Conservation (phyloP, 2,113 vertebrate genomes). For the Tyto alba region DNA sequence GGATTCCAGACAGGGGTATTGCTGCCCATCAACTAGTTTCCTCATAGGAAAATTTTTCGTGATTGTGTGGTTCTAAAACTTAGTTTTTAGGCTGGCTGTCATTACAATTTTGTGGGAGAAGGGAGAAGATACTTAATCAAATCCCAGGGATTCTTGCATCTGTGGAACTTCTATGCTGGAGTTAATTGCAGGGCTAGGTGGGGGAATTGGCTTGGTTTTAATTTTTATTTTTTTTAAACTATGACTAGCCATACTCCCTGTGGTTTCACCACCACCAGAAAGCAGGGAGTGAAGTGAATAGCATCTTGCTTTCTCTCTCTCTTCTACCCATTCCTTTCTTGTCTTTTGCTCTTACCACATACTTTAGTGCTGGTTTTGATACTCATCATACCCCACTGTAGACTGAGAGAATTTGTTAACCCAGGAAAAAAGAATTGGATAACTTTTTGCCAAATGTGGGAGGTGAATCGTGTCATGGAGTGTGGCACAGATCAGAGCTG, state of each 20-base stretch:
- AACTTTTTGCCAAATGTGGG: neutral
- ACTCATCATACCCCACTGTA: neutral
- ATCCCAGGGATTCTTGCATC: neutral
- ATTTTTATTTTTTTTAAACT: neutral
- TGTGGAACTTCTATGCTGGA: neutral
- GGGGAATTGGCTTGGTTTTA: neutral
- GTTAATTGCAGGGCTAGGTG: neutral
- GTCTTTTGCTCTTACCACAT: neutral
- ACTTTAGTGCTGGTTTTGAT: neutral
- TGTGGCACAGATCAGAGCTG: neutral
- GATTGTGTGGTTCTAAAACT: neutral
- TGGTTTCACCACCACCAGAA: neutral
- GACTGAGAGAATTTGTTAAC: neutral
- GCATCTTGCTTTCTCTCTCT: neutral
- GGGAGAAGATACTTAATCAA: neutral
- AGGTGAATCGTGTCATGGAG: neutral
- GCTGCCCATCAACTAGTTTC: neutral
- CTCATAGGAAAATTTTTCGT: neutral
- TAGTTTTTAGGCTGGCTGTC: neutral
- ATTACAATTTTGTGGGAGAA: neutral
- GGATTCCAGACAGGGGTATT: neutral
- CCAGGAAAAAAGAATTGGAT: neutral
- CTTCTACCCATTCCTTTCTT: accelerated
- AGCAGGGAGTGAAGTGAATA: neutral
- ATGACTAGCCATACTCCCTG: neutral